Conservation (phyloP, 1,140 invertebrate species). For the Prorops nasuta region DNA sequence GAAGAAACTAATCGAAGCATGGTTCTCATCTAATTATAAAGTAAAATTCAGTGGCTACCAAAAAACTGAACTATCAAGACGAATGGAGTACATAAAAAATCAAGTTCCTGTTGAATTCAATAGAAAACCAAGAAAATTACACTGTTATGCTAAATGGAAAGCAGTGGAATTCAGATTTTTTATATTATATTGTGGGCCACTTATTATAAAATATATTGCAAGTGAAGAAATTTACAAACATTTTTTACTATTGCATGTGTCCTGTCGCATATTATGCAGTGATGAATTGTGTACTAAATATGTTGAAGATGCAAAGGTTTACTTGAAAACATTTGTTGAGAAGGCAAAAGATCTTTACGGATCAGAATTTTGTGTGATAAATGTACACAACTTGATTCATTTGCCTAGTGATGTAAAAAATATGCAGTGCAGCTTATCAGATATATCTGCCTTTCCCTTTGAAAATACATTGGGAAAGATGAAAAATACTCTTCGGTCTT, state of each 20-base stretch:
- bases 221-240: conserved; percentile 9
- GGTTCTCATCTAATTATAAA: no score
- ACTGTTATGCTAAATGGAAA: conserved; percentile 13
- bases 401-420: no score
- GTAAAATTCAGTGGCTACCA: background rate
- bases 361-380: conserved; percentile 6
- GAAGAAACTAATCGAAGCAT: no score
- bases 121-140: conserved; percentile 10
- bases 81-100: background rate
- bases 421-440: background rate
- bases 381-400: conserved; percentile 15
- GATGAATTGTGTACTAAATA: background rate
- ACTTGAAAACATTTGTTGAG: conserved; percentile 11
- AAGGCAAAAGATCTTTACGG: conserved; percentile 8
- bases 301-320: conserved; percentile 1
- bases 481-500: background rate
- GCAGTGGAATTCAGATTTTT: conserved; percentile 18
- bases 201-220: conserved; percentile 7
- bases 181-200: conserved; percentile 11
- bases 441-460: background rate
- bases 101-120: conserved; percentile 16
- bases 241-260: conserved; percentile 13
- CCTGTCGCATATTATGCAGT: conserved; percentile 10
- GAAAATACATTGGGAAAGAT: no score
- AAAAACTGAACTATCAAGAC: background rate